These are phyloP conservation scores for Meloe dianella DNA, from an alignment of 2,888 invertebrate genomes.

Conservation along the genomic window DNA sequence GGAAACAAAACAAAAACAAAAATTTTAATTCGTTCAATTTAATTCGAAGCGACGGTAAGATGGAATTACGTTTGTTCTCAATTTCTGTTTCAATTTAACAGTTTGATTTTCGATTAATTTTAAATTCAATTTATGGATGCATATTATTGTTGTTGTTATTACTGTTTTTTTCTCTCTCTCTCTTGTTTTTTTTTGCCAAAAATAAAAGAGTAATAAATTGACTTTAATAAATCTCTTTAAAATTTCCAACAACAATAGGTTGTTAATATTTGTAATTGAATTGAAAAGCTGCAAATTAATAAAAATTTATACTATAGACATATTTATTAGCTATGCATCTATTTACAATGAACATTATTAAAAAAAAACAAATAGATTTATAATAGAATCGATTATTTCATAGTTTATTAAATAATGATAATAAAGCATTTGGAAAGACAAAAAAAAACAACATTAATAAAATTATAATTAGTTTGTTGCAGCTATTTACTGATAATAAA, in stretches of 20 bases:
- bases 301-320: conserved; percentile 2
- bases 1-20: neutral
- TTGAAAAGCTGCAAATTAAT: conserved; percentile 7
- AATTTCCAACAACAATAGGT: conserved; percentile 5
- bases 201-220: neutral
- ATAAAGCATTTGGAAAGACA: neutral
- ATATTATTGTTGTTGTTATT: neutral
- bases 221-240: conserved; percentile 5
- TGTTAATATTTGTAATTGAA: conserved; percentile 8
- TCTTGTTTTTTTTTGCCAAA: neutral
- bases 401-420: neutral
- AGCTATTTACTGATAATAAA: conserved; percentile 4
- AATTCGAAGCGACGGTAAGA: neutral
- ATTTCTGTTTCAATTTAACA: conserved; percentile 1
- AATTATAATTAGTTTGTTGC: conserved; percentile 4
- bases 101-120: conserved; percentile 14
- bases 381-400: neutral
- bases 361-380: neutral
- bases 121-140: neutral
- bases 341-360: neutral
- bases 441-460: neutral
- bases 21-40: neutral
- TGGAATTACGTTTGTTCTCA: neutral
- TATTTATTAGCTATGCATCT: neutral
- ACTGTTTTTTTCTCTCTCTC: neutral